Evolutionary conservation across 2,113 vertebrate genomes (phyloP).

Genomic region (Nycticryphes semicollaris): DNA sequence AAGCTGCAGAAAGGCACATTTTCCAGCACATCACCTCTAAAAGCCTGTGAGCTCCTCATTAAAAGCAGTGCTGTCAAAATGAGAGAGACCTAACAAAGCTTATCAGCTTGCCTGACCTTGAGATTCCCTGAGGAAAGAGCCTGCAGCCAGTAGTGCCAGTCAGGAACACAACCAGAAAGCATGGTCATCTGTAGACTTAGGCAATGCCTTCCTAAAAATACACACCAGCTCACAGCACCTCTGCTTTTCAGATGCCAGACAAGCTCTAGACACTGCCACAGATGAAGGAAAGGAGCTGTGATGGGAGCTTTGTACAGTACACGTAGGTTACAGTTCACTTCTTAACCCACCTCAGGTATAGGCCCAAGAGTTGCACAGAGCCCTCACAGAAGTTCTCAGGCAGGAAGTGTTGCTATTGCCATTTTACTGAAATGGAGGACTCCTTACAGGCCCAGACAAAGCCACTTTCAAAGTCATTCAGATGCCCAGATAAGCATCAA

Average conservation of each 20-base stretch:
- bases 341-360: not conserved
- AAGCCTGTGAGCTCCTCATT: not conserved
- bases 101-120: slow-evolving; percentile 16
- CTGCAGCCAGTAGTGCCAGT: not conserved
- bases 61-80: not conserved
- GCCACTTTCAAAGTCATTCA: not conserved
- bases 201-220: slow-evolving; percentile 13
- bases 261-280: not conserved
- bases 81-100: not conserved
- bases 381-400: not conserved
- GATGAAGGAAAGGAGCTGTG: not conserved
- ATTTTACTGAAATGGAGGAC: not conserved
- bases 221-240: not conserved
- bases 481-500: not conserved
- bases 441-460: not conserved
- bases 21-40: not conserved
- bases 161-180: not conserved
- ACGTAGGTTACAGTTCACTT: not conserved
- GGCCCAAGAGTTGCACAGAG: not conserved
- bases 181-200: not conserved
- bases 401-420: not conserved
- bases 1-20: not conserved
- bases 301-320: not conserved
- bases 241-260: not conserved
- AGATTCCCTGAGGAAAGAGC: not conserved